phyloP scores from a whole-genome alignment of 2,113 vertebrate species.

The Brienomyrus brachyistius region DNA sequence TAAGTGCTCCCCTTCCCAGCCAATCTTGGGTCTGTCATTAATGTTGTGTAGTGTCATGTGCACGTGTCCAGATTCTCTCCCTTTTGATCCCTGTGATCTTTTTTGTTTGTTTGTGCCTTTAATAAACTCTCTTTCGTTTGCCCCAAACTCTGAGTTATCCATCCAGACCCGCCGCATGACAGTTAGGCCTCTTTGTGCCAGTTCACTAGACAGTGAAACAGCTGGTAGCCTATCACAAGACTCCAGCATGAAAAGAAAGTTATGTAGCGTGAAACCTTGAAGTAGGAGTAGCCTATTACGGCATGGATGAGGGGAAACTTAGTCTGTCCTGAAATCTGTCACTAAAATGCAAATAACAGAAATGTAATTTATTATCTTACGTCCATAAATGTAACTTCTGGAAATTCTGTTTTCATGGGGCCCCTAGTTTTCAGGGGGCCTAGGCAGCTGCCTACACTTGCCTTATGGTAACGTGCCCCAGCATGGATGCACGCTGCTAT shows the following conservation, averaged over 20 bases:
- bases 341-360: background rate
- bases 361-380: background rate
- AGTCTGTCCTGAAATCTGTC: background rate
- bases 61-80: too few relatives aligned
- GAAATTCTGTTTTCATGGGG: background rate
- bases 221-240: background rate
- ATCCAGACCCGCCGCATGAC: too few relatives aligned
- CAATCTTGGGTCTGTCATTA: too few relatives aligned
- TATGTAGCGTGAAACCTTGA: background rate
- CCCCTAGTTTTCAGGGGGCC: background rate
- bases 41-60: too few relatives aligned
- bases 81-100: too few relatives aligned
- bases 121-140: too few relatives aligned
- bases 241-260: background rate
- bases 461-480: background rate
- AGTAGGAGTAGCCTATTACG: background rate
- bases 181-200: background rate
- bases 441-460: background rate
- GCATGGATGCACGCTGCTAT: background rate
- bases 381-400: background rate
- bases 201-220: background rate
- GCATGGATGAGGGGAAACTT: too few relatives aligned
- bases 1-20: too few relatives aligned
- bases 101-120: too few relatives aligned
- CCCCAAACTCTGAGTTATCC: too few relatives aligned